Base-by-base conservation (phyloP, 2,888 invertebrate species). In the Aphrophora alni region DNA sequence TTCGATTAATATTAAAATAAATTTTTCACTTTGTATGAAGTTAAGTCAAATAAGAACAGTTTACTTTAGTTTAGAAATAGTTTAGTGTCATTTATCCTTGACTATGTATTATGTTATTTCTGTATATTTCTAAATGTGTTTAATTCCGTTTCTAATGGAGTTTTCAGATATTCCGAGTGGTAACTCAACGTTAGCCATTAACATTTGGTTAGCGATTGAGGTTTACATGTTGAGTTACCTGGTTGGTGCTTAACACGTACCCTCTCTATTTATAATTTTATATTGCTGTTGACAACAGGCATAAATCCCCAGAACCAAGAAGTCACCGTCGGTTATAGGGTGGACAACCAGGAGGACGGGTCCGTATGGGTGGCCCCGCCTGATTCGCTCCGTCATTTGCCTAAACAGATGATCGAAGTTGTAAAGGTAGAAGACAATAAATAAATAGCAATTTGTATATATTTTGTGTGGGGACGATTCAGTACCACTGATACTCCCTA, bases 301-400 rank as follows among this genome's bases (percentile, higher is more conserved):
- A 84, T 86, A 74, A 86, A 89, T 84, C 87, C 88, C n/a, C 87
- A 88, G 75, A 87, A 86, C 24, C 87, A 88, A 71, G 86, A 88
- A 84, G 86, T 87, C 80, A 88, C 89, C 24, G 90, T 92, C 77
- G 92, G 92, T 7, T 92, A 92, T 85, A 89, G 92, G n/a, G 86
- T 90, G 82, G 89, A 89, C 69, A 87, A 89, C 78, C 91, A 90
- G 86, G 89, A 89, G 83, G 87, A 89, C 82, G 91, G 91, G 26
- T 88, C 88, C 14, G 88, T 87, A 77, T 85, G 86, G 76, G 88
- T 89, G 82, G 89, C 87, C 28, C 87, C 88, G 5, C 85, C 88
- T 28, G 85, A 86, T 76, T 86, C 87, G 79, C 85, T 88, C 44
- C 84, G 85, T 74, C 87, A 88, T 84, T 84, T 89, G 75, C 87